phyloP scores from a whole-genome alignment of 1,140 invertebrate species.

The Drosophila ananassae region DNA sequence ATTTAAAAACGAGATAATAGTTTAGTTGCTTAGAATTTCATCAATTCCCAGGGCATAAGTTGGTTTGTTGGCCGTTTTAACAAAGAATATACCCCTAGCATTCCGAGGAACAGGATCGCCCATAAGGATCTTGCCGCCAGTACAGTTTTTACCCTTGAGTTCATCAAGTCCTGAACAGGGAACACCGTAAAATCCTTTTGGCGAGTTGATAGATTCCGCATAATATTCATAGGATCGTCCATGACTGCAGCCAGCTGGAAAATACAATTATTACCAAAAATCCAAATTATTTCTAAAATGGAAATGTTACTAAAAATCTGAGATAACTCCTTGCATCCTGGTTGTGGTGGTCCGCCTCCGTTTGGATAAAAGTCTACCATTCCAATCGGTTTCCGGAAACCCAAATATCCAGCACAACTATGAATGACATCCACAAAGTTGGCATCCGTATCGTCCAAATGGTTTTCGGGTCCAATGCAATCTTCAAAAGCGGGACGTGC shows the following conservation, averaged over 20 bases:
- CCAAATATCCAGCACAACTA: slow-evolving; percentile 88
- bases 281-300: neutral
- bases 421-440: slow-evolving; percentile 92
- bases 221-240: slow-evolving; percentile 88
- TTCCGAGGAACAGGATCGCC: slow-evolving; percentile 85
- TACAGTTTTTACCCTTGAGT: slow-evolving; percentile 86
- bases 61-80: slow-evolving; percentile 86
- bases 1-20: slow-evolving; percentile 5
- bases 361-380: slow-evolving; percentile 94
- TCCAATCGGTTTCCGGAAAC: slow-evolving; percentile 87
- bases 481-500: slow-evolving; percentile 90
- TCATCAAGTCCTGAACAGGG: slow-evolving; percentile 87
- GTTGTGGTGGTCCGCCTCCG: slow-evolving; percentile 88
- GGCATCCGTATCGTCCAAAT: slow-evolving; percentile 88
- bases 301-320: slow-evolving; percentile 85
- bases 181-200: slow-evolving; percentile 86
- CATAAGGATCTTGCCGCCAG: slow-evolving; percentile 85
- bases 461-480: slow-evolving; percentile 84
- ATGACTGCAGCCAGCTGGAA: slow-evolving; percentile 90
- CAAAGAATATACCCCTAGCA: slow-evolving; percentile 87
- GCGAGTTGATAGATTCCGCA: slow-evolving; percentile 87
- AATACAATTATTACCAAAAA: neutral
- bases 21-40: slow-evolving; percentile 25
- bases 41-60: slow-evolving; percentile 85
- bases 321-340: slow-evolving; percentile 88